Conservation (phyloP, 1,140 invertebrate species). For the Melanaphis sacchari region DNA sequence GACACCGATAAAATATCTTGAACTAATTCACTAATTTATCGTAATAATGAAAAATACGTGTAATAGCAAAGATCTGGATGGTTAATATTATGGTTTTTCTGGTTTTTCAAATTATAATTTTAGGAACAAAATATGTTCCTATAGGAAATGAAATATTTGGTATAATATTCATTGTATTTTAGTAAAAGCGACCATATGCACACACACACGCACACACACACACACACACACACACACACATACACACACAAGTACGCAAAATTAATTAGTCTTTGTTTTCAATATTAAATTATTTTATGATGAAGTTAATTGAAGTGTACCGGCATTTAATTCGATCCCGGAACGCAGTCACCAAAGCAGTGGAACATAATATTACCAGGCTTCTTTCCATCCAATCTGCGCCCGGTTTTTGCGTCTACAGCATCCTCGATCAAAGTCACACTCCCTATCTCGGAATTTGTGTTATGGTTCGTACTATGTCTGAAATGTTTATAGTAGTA, state of each 20-base stretch:
- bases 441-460: background rate
- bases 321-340: background rate
- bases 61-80: no score
- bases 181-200: no score
- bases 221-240: background rate
- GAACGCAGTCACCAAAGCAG: background rate
- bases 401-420: background rate
- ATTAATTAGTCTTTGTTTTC: background rate
- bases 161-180: background rate
- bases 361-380: background rate
- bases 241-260: background rate
- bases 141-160: no score
- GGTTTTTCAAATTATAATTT: no score
- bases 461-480: background rate
- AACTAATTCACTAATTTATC: no score
- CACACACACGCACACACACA: background rate
- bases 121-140: no score
- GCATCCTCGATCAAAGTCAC: background rate
- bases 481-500: background rate
- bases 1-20: no score
- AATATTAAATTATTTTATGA: background rate
- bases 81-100: no score
- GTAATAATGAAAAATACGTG: no score
- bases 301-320: slow-evolving; percentile 7
- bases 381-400: background rate